Evolutionary conservation across 2,888 invertebrate species (phyloP), one percentile per base, ranked within the genome.

Genomic region (Taenaris catops): DNA sequence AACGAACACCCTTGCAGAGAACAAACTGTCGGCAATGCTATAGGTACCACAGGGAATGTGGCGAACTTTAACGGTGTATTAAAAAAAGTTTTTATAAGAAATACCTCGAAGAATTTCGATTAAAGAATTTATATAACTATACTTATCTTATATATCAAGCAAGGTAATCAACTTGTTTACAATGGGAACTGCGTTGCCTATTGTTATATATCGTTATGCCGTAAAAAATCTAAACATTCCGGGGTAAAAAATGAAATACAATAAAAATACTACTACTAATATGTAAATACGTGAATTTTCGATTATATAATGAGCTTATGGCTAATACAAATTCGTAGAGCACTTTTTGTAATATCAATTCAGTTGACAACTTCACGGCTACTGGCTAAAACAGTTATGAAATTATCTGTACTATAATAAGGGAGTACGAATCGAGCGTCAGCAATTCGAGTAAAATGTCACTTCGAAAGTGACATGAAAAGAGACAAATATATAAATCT

Each of bases 241-340:
- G 62, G 59, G 63, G 55, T 55, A n/a, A n/a, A 68, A 57, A 53
- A 59, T 56, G 56, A 55, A 59, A 62, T 67, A 72, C 67, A 66
- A 65, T 64, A 69, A 64, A 58, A 53, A 80, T 81, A 81, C 78
- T 34, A 48, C 71, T 79, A 78, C 63, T 16, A 32, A 59, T 49
- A 68, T 68, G 64, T 69, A 67, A 66, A 70, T 74, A 78, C 70
- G 68, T 65, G 50, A 69, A 59, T 59, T 59, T 19, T 61, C 42
- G 59, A 55, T 63, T 68, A 42, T n/a, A n/a, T 32, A 23, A 74
- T 63, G 69, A 65, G 58, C 72, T 75, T 78, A 78, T 43, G 38
- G n/a, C n/a, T 49, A 59, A 64, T 67, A 75, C 73, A 80, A 79
- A 79, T 80, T 79, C 79, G 75, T 76, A 76, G 76, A 76, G 78